These are phyloP conservation scores for Arremon brunneinucha DNA, from an alignment of 2,797 vertebrate genomes.

Conservation along the genomic window DNA sequence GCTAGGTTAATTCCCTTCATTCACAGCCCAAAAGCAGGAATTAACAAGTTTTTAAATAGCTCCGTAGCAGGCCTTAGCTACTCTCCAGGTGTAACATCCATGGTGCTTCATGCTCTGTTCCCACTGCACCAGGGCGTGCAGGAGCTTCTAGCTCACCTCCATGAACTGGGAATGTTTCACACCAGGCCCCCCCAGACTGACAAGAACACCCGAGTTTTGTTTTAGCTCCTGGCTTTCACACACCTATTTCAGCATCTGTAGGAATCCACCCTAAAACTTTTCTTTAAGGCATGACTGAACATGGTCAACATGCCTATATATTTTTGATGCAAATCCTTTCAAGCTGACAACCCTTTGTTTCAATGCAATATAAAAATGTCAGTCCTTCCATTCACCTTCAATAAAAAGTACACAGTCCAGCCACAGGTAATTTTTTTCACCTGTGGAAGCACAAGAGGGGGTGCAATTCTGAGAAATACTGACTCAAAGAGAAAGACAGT, in stretches of 20 bases:
- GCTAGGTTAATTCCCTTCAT: not conserved
- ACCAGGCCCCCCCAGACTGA: not conserved
- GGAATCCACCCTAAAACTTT: not conserved
- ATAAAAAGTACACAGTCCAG: not conserved
- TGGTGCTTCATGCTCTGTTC: not conserved
- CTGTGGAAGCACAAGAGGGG: not conserved
- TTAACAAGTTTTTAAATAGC: not conserved
- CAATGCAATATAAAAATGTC: not conserved
- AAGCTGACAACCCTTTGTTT: not conserved
- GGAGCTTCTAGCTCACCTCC: not conserved
- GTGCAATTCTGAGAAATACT: not conserved
- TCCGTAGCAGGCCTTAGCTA: not conserved
- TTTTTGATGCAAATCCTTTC: not conserved
- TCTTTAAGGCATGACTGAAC: not conserved
- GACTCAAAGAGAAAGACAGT: not conserved
- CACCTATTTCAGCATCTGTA: not conserved
- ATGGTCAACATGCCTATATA: not conserved
- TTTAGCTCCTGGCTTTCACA: not conserved
- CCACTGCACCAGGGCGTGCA: not conserved
- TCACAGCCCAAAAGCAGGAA: not conserved
- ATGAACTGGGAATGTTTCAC: fast-evolving
- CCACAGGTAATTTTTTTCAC: not conserved
- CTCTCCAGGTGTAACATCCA: not conserved
- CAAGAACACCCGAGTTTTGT: not conserved
- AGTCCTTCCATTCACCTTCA: not conserved